Evolutionary conservation across 2,113 vertebrate genomes (phyloP).

Genomic region (Triplophysa rosa): DNA sequence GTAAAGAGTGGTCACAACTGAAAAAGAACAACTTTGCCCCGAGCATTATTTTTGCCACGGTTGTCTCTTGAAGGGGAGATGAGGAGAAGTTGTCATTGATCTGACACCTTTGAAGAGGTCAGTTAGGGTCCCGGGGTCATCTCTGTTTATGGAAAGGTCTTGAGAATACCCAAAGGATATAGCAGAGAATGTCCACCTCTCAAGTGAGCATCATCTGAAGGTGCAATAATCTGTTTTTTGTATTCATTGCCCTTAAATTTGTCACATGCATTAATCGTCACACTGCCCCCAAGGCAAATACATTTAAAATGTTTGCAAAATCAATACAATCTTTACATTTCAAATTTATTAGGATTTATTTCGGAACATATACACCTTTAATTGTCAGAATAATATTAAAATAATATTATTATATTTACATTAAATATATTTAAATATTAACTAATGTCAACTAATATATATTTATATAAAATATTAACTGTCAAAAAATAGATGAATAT

Average conservation of each 20-base stretch:
- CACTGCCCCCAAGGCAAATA: conserved; percentile 21
- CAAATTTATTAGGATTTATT: neutral
- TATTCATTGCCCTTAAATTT: conserved; percentile 45
- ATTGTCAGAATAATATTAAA: no score
- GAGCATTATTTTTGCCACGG: conserved; percentile 60
- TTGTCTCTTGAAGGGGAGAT: conserved; percentile 55
- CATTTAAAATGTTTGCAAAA: neutral
- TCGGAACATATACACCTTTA: no score
- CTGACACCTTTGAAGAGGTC: conserved; percentile 67
- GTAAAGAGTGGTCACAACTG: conserved; percentile 61
- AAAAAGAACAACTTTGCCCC: conserved; percentile 53
- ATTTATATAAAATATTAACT: no score
- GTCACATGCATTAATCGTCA: conserved; percentile 26
- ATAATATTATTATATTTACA: no score
- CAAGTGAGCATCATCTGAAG: conserved; percentile 4
- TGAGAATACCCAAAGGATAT: conserved; percentile 65
- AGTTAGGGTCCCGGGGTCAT: conserved; percentile 76
- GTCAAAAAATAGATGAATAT: no score
- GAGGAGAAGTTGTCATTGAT: conserved; percentile 68
- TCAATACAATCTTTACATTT: conserved; percentile 10
- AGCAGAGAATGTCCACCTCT: conserved; percentile 58
- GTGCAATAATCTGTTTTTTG: neutral
- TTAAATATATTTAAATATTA: no score
- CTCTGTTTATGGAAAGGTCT: conserved; percentile 78
- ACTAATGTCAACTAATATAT: no score